phyloP scores from a whole-genome alignment of 92 coral and sea anemone species.

The Metridium senile region DNA sequence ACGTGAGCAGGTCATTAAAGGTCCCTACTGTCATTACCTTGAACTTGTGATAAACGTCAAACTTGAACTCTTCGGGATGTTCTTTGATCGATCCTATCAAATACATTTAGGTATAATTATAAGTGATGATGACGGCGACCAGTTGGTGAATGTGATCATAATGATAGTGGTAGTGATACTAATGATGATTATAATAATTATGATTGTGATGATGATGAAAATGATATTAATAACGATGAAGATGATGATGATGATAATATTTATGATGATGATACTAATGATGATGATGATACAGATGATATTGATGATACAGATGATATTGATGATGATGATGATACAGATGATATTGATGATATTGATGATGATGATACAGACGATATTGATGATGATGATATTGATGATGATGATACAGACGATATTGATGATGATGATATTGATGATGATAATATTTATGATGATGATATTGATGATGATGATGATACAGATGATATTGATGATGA shows the following conservation, averaged over 20 bases:
- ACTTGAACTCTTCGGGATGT: constrained; percentile 73
- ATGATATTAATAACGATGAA: constrained; percentile 2
- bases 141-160: neutral
- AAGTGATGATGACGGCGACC: too few species aligned
- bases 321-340: neutral
- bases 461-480: neutral
- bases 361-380: neutral
- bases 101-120: too few species aligned
- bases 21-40: constrained; percentile 68
- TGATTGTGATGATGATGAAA: neutral
- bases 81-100: constrained; percentile 66
- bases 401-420: neutral
- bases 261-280: neutral
- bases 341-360: neutral
- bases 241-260: constrained; percentile 9
- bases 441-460: neutral
- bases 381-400: neutral
- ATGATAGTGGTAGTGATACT: neutral
- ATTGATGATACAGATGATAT: neutral
- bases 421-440: neutral
- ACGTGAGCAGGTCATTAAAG: too few species aligned
- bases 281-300: neutral
- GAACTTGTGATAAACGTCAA: constrained; percentile 57
- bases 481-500: neutral
- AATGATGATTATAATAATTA: neutral